Conservation (phyloP, 2,113 vertebrate species). For the Raja brachyura region DNA sequence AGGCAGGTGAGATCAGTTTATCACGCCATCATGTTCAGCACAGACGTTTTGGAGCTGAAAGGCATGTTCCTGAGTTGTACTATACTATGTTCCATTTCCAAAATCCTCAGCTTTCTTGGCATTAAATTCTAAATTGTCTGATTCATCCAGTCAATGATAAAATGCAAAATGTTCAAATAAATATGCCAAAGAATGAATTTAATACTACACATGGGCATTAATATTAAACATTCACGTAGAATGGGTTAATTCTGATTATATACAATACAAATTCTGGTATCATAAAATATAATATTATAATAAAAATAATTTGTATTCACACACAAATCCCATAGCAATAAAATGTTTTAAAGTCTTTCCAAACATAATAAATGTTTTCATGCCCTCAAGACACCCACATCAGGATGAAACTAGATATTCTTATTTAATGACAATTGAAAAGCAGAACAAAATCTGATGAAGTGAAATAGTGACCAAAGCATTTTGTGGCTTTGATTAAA, state of each 20-base stretch:
- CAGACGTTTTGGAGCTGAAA: too few relatives aligned
- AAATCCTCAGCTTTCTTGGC: neutral
- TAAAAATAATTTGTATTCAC: neutral
- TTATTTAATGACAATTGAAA: neutral
- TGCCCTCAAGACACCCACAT: neutral
- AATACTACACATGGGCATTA: neutral
- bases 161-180: neutral
- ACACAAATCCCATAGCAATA: neutral
- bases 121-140: neutral
- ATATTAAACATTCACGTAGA: neutral
- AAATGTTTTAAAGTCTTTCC: neutral
- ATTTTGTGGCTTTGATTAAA: neutral
- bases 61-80: too few relatives aligned
- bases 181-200: neutral
- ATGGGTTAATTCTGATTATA: neutral
- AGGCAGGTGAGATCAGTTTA: too few relatives aligned
- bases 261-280: neutral
- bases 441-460: neutral
- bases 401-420: neutral
- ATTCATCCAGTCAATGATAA: neutral
- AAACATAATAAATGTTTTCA: neutral
- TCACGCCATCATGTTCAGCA: too few relatives aligned
- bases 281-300: neutral
- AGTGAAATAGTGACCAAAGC: neutral
- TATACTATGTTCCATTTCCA: too few relatives aligned